These are phyloP conservation scores for Mya arenaria DNA, from an alignment of 1,140 invertebrate species.

Conservation along the genomic window DNA sequence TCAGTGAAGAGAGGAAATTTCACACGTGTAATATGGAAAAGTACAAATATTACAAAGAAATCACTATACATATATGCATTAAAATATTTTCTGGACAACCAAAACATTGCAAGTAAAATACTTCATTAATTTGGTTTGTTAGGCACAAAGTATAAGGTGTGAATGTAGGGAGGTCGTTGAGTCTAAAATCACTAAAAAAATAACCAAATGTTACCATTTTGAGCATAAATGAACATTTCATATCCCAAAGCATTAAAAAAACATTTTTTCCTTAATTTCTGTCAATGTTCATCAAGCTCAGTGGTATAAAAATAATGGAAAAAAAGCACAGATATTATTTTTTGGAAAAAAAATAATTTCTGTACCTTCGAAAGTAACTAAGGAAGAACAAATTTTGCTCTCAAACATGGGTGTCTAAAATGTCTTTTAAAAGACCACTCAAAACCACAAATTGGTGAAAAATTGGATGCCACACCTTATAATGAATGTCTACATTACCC, in stretches of 20 bases:
- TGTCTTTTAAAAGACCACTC: constrained; percentile 4
- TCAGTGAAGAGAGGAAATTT: constrained; percentile 42
- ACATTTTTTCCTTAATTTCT: too few relatives aligned
- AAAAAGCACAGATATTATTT: too few relatives aligned
- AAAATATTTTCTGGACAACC: too few relatives aligned
- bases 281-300: too few relatives aligned
- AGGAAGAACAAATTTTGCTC: not conserved
- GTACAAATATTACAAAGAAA: constrained; percentile 41
- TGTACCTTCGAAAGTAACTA: too few relatives aligned
- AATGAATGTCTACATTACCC: constrained; percentile 58
- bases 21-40: constrained; percentile 53
- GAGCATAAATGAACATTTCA: too few relatives aligned
- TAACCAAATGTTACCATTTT: too few relatives aligned
- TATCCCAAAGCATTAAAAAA: too few relatives aligned
- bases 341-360: too few relatives aligned
- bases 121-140: constrained; percentile 22
- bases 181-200: too few relatives aligned
- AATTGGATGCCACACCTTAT: constrained; percentile 50
- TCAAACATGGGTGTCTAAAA: not conserved
- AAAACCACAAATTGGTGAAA: constrained; percentile 25
- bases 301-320: too few relatives aligned
- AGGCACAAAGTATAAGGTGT: constrained; percentile 57
- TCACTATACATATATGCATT: not conserved
- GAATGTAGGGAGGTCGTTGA: too few relatives aligned
- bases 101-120: not conserved